These are phyloP conservation scores for Gallinago jamesoni DNA, from an alignment of 2,113 vertebrate species.

Conservation along the genomic window DNA sequence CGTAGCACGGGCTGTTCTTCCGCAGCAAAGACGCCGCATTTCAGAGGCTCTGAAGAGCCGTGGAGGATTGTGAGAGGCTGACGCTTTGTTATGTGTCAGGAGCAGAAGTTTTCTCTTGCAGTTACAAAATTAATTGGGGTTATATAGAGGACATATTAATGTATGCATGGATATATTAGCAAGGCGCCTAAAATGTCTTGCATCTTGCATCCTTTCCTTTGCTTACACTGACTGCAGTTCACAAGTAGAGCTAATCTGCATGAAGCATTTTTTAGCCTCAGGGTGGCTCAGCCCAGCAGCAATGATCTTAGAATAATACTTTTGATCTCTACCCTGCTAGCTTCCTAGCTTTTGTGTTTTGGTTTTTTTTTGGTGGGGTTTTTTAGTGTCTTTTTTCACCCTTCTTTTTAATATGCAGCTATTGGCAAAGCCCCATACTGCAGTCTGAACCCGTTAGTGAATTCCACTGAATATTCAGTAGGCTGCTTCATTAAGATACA, in stretches of 20 bases:
- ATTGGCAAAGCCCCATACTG: not conserved
- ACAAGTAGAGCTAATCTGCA: not conserved
- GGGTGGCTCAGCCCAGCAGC: not conserved
- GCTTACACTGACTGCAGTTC: not conserved
- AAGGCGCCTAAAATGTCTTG: constrained; percentile 6
- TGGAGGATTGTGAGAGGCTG: not conserved
- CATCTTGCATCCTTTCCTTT: constrained; percentile 18
- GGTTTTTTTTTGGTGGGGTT: too few relatives aligned
- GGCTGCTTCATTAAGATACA: constrained; percentile 34
- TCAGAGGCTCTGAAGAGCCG: not conserved
- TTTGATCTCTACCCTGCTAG: constrained; percentile 19
- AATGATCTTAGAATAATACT: not conserved
- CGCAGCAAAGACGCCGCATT: not conserved
- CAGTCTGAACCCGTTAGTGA: not conserved
- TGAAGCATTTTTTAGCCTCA: not conserved
- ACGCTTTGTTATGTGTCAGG: not conserved
- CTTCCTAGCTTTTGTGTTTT: not conserved
- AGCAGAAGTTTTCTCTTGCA: constrained; percentile 6
- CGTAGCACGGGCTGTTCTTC: not conserved
- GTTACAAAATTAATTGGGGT: constrained; percentile 50
- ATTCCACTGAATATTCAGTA: constrained; percentile 48
- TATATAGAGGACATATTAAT: constrained; percentile 32
- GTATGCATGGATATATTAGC: constrained; percentile 29
- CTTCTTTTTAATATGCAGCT: not conserved
- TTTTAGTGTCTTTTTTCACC: accelerated